Evolutionary conservation across 2,113 vertebrate species (phyloP), one percentile per base, ranked within the genome.

Genomic region (Pelvicachromis taeniatus): DNA sequence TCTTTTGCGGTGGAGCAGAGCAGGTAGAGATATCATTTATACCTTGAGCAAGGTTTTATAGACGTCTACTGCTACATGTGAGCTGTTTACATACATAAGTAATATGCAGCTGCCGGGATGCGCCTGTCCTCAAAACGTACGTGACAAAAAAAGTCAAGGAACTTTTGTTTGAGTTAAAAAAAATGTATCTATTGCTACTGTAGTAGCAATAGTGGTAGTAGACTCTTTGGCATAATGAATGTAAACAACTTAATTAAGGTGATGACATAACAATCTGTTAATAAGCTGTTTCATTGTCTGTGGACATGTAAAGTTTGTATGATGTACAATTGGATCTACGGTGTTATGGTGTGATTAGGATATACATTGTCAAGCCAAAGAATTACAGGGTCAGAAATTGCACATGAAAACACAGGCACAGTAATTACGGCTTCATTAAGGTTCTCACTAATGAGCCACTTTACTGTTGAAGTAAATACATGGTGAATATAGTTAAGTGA

Each of bases 21-120:
- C 68, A 61, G 75, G 73, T 58, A 19, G 48, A 26, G 61, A 48
- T 42, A 31, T 82, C 75, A 93, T 91, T 91, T 91, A 94, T 86
- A 84, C 86, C 70, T 78, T 19, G 10, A 80, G 80, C 19, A 16
- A 82, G 45, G 75, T 86, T 75, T 93, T 89, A 94, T 87, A 87
- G 91, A 91, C 88, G 89, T 59, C 82, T 63, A 7, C 75, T 70
- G 81, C 82, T 70, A 5, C 14, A 12, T 45, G 42, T 33, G 70
- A 84, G 83, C 48, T 82, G 90, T 89, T 87, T 80, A 87, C 82
- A 78, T 83, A 80, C 65, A 55, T 21, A 81, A 82, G 75, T 81
- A 81, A 89, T 85, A 78, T 13, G 52, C 59, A 31, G 63, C 82
- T 80, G 82, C 84, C 81, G 82, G 87, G 54, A 85, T 68, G 83